Evolutionary conservation across 2,113 vertebrate species (phyloP), one percentile per base, ranked within the genome.

Genomic region (Chascanopsetta lugubris): DNA sequence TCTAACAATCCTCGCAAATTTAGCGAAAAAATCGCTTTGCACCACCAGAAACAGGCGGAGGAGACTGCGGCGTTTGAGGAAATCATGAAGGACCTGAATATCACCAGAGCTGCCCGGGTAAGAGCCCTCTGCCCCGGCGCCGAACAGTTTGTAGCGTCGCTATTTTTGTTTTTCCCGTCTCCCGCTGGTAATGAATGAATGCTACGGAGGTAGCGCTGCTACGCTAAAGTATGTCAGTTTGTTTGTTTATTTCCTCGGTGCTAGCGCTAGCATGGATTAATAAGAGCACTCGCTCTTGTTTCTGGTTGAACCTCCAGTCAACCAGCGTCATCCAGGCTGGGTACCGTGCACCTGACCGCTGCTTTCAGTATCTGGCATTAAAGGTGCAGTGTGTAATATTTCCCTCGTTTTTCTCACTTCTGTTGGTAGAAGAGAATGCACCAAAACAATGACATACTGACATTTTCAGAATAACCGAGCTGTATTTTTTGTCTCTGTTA

Each of bases 1-100:
- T 96, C 96, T 87, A 97, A 95, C 93, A 97, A 97, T 96, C 96
- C 96, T 83, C 95, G 96, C 88, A 97, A 97, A 96, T 97, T 97
- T 90, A 97, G 96, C 93, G 96, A 97, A 92, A 97, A 97, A 92
- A 97, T 97, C 86, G 96, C 96, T 69, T 87, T 97, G 90, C 96
- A 97, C 85, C 96, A 95, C 80, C 96, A 97, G 87, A 96, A 96
- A 84, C 96, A 97, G 91, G 96, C 95, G 60, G 96, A 97, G 90
- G 96, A 97, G 91, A 97, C 95, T 0, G 96, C 95, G 22, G 95
- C 96, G 57, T 97, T 96, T 77, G 95, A 97, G 87, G 96, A 97
- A 88, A 95, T 97, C 83, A 97, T 97, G 95, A 97, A 96, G 74
- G 96, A 97, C 89, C 74, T 97, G 85, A 96, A 95, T 90, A 94